A percentile compares a stretch with the other conserved stretches of the same genome.
Conservation (phyloP, 2,797 vertebrate genomes). For the Sebastes cheni region DNA sequence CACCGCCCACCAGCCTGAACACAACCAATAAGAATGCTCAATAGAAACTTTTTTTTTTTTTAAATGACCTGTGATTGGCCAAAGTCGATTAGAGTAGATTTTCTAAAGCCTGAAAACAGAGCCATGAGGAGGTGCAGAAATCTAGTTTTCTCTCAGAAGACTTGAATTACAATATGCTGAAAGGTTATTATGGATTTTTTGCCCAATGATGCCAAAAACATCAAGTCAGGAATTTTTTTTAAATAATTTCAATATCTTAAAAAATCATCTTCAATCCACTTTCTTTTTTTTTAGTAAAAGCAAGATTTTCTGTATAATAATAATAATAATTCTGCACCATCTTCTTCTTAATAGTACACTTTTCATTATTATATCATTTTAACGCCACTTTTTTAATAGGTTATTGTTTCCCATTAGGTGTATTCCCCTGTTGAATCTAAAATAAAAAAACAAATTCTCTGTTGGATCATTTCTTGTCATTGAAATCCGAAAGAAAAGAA, state of each 20-base stretch:
- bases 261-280: neutral
- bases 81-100: too few relatives aligned
- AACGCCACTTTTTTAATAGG: neutral
- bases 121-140: too few relatives aligned
- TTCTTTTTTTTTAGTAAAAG: neutral
- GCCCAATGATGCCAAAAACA: too few relatives aligned
- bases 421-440: neutral
- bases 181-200: too few relatives aligned
- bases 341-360: neutral
- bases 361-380: neutral
- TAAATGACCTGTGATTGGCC: too few relatives aligned
- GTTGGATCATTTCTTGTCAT: neutral
- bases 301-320: neutral
- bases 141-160: too few relatives aligned
- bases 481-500: neutral
- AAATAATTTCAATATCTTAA: neutral
- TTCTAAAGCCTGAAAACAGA: too few relatives aligned
- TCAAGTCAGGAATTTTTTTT: too few relatives aligned
- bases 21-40: too few relatives aligned
- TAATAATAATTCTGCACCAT: neutral
- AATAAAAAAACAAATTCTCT: neutral
- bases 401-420: neutral
- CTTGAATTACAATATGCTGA: too few relatives aligned
- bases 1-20: too few relatives aligned
- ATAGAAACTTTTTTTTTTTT: too few relatives aligned